These are phyloP conservation scores for Zapus hudsonius DNA, from an alignment of 2,113 vertebrate genomes.

Conservation along the genomic window DNA sequence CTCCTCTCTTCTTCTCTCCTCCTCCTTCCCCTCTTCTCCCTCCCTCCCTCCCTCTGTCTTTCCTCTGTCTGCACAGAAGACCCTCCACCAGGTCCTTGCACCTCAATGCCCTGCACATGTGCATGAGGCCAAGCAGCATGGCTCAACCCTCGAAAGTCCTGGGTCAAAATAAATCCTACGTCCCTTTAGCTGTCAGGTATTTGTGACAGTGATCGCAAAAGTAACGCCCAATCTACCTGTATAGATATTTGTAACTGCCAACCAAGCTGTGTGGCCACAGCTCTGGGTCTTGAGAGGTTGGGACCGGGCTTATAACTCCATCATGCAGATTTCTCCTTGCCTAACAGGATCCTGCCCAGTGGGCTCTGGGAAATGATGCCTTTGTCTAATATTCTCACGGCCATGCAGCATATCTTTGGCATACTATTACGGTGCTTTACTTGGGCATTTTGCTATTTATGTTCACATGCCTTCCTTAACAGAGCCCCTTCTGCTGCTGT, in stretches of 20 bases:
- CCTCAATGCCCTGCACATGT: neutral
- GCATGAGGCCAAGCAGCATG: neutral
- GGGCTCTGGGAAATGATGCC: neutral
- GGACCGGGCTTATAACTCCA: neutral
- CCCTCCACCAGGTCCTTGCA: neutral
- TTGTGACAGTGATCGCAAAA: too few species aligned
- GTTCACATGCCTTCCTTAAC: neutral
- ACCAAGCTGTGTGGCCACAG: neutral
- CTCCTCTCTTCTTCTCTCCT: too few species aligned
- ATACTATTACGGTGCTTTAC: too few species aligned
- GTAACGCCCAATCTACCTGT: neutral
- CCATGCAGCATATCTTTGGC: too few species aligned
- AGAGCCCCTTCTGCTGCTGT: neutral
- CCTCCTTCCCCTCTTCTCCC: neutral
- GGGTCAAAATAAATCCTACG: too few species aligned
- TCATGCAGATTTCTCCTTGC: neutral
- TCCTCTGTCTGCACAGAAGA: neutral
- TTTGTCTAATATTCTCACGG: neutral
- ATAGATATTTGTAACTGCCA: neutral
- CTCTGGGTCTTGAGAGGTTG: neutral
- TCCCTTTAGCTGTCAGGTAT: too few species aligned
- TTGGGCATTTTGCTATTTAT: neutral
- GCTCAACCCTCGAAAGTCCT: too few species aligned
- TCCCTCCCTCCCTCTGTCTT: too few species aligned
- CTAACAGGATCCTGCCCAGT: neutral